Percentiles rank a stretch among this genome's conserved stretches.
Conservation (phyloP, 2,797 vertebrate species). For the Momotus momota region DNA sequence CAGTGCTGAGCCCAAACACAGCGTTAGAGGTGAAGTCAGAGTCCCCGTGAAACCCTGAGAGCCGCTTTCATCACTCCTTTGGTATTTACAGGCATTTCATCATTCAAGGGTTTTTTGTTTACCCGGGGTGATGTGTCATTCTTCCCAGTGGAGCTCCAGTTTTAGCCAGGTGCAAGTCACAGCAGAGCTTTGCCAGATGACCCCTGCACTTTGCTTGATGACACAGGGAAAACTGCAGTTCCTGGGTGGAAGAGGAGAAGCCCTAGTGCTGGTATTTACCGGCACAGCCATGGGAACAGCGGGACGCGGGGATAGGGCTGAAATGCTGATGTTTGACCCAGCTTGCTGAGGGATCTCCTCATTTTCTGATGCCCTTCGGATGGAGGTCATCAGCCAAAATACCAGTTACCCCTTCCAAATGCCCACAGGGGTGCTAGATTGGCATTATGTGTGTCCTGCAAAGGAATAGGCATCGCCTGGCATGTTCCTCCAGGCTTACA, state of each 20-base stretch:
- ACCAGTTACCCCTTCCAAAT: background rate
- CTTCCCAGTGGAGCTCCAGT: background rate
- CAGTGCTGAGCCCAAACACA: background rate
- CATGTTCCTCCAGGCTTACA: background rate
- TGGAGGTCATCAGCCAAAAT: background rate
- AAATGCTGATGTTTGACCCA: background rate
- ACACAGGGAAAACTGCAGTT: background rate
- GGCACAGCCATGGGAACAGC: background rate
- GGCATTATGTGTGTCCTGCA: background rate
- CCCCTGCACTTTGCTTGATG: background rate
- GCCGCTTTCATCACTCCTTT: background rate
- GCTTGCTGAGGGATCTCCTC: background rate
- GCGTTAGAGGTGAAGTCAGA: background rate
- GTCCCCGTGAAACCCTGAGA: background rate
- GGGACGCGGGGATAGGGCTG: background rate
- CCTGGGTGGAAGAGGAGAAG: background rate
- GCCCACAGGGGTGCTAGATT: background rate
- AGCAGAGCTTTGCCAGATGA: background rate
- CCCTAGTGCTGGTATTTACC: background rate
- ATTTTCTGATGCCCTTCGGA: background rate
- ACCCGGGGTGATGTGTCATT: background rate
- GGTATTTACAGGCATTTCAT: background rate
- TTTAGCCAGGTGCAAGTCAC: background rate
- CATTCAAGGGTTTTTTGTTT: background rate
- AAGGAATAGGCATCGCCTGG: background rate